Base-by-base conservation (phyloP, 2,113 vertebrate genomes). In the Noturus placidus region DNA sequence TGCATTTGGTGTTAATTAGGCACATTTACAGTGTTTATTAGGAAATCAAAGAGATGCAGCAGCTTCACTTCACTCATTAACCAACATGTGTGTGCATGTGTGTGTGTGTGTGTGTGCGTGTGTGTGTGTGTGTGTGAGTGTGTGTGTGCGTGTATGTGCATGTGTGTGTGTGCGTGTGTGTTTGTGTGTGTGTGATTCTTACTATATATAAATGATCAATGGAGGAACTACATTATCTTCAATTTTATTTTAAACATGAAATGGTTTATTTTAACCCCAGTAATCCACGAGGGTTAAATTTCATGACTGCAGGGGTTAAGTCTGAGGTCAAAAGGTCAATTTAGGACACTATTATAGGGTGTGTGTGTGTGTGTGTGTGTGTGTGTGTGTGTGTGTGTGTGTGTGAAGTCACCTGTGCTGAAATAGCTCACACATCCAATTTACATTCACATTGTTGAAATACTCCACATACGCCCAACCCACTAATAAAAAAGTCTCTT, bases 1-100 rank as follows among this genome's bases (percentile, higher is more conserved):
- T 74, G 85, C 46, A 59, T 88, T 87, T 87, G 46, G 70, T 63
- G 87, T 35, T 85, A 78, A 87, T 89, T 80, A 67, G 67, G 81
- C 67, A 78, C 38, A 85, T 59, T 61, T 72, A 59, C 56, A 33
- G 67, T 69, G 19, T 76, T 85, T 82, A 63, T 50, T 20, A 56
- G 61, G 61, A 82, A 74, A 84, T 54, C 56, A 86, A 77, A 88
- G 59, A 46, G 63, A 61, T 19, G 30, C 46, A 74, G 76, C 33
- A 65, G 74, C 50, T 74, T 70, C 52, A 8, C 85, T 86, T 70
- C 59, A 5, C 82, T 86, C 59, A 54, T 87, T 91, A 88, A 88
- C 25, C 35, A 78, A 54, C 67, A 52, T 50, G 35, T 86, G 86
- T 87, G 70, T 56, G 63, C 35, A 20, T 25, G 20, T 69, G 4